Evolutionary conservation across 2,888 invertebrate species (phyloP), one percentile per base, ranked within the genome.

Genomic region (Smittia aterrima): DNA sequence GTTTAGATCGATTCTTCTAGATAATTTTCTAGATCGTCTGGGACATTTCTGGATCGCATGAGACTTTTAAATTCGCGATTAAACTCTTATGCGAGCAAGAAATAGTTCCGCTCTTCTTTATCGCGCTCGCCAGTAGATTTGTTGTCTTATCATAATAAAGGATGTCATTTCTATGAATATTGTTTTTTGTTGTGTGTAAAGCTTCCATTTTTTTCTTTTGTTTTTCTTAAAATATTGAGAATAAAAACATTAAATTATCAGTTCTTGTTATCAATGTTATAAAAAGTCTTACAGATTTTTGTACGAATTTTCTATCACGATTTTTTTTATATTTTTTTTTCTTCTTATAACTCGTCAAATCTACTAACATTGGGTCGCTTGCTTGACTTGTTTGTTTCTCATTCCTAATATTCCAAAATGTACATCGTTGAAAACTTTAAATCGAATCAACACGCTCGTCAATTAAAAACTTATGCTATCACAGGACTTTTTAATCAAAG

Each of bases 231-330:
- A 71, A 71, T 71, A 71, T 71, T 71, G 70, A 71, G 70, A 71
- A 71, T 53, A 71, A 71, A 71, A 71, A 71, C 70, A 71, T 71
- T 71, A 71, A 71, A 71, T 71, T 71, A 71, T 71, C 70, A 71
- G 70, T 71, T 71, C 70, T 71, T 71, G 53, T 47, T 71, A 71
- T 71, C 70, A 71, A 71, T 71, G 70, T 71, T 71, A 68, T 71
- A 54, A 71, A 71, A 71, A 71, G 70, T 71, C 70, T 71, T 71
- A 71, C 70, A 54, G 70, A 53, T 71, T 71, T 71, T 71, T 71
- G 70, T 71, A 71, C 70, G 70, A 71, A 71, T 71, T 25, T 68
- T 41, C 58, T 71, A 71, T 71, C 70, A 71, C 70, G 70, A 71
- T 71, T 71, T 47, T 47, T n/a, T n/a, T 54, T 22, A 58, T 58